Evolutionary conservation across 2,888 invertebrate genomes (phyloP).

Genomic region (Dasypolia templi): DNA sequence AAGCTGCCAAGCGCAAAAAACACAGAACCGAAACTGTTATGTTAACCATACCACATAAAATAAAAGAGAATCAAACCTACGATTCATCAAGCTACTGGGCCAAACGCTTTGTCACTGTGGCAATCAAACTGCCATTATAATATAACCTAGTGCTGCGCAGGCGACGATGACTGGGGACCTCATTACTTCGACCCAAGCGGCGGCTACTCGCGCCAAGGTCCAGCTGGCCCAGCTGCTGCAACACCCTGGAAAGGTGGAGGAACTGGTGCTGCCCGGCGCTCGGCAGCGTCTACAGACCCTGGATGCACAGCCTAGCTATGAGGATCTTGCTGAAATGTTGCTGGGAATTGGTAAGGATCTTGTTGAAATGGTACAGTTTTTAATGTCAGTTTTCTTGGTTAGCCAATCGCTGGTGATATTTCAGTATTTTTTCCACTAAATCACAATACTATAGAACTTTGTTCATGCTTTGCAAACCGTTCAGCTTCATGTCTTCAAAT

Average conservation of each 20-base stretch:
- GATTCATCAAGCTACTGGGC: background rate
- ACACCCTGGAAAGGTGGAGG: constrained; percentile 67
- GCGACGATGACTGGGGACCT: constrained; percentile 94
- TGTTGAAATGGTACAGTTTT: too few species aligned
- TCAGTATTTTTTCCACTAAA: too few species aligned
- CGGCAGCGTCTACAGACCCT: constrained; percentile 74
- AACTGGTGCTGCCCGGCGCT: constrained; percentile 80
- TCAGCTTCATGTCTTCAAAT: background rate
- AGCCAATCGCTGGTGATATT: too few species aligned
- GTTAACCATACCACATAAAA: too few species aligned
- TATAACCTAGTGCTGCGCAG: constrained; percentile 73
- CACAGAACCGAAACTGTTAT: too few species aligned
- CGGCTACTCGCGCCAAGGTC: constrained; percentile 91
- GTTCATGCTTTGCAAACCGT: too few species aligned
- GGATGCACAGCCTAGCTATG: constrained; percentile 72
- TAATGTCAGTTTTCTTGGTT: too few species aligned
- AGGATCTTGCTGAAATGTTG: constrained; percentile 79
- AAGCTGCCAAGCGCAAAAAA: too few species aligned
- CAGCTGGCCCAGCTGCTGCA: constrained; percentile 73
- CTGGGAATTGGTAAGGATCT: constrained; percentile 81
- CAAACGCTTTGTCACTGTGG: background rate
- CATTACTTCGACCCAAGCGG: constrained; percentile 91
- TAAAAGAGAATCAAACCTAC: background rate
- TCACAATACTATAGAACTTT: too few species aligned
- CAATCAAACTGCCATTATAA: constrained; percentile 24